phyloP scores from a whole-genome alignment of 1,140 invertebrate genomes.

The Brevipalpus yothersi region DNA sequence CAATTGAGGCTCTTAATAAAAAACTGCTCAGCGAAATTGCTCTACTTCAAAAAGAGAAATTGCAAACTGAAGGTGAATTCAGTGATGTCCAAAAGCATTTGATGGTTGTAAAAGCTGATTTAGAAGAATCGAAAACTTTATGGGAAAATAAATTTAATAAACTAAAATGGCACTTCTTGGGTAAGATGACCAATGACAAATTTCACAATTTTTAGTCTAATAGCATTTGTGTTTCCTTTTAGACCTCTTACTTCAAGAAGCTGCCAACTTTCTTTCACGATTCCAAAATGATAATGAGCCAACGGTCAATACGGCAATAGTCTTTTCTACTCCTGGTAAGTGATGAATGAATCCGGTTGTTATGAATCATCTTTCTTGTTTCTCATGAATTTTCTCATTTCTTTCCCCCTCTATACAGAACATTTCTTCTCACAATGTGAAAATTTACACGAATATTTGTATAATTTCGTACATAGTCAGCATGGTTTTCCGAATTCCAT shows the following conservation, averaged over 20 bases:
- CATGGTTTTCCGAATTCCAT: not conserved
- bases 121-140: not conserved
- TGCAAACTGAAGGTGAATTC: not conserved
- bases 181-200: not conserved
- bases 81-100: not conserved
- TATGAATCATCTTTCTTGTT: not conserved
- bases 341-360: not conserved
- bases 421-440: conserved; percentile 9
- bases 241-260: not conserved
- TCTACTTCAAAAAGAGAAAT: conserved; percentile 1
- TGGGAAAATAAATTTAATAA: not conserved
- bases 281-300: conserved; percentile 1
- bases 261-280: not conserved
- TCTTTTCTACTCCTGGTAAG: not conserved
- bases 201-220: not conserved
- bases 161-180: not conserved
- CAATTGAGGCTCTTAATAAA: conserved; percentile 1
- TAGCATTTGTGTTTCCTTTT: not conserved
- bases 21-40: conserved; percentile 1
- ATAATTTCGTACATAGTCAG: not conserved
- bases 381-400: not conserved
- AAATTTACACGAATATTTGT: not conserved
- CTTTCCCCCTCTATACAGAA: conserved; percentile 1
- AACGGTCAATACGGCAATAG: not conserved
- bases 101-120: not conserved